Evolutionary conservation across 2,797 vertebrate species (phyloP).

Genomic region (Coilia nasus): DNA sequence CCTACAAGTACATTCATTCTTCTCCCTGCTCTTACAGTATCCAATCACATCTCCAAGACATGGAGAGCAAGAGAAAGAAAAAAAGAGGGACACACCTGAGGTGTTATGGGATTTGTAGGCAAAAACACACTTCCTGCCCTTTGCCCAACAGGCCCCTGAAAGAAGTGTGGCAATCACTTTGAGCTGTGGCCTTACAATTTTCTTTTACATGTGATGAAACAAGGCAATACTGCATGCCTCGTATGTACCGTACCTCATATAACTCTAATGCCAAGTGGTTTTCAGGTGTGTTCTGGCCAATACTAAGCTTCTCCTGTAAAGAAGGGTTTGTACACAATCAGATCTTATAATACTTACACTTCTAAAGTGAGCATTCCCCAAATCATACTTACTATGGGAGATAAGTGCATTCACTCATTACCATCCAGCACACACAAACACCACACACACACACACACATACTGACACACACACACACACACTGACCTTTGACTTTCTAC

Average conservation of each 20-base stretch:
- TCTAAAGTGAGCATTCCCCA: no score
- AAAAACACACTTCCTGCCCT: background rate
- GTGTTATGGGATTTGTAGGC: background rate
- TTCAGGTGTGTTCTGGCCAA: background rate
- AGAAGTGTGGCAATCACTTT: background rate
- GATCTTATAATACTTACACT: no score
- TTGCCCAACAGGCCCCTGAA: background rate
- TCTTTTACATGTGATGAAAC: background rate
- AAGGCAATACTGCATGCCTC: background rate
- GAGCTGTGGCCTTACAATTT: background rate
- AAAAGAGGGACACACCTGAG: no score
- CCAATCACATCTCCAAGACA: no score
- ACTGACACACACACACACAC: background rate
- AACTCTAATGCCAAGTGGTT: background rate
- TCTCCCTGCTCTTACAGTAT: no score
- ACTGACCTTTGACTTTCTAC: slow-evolving; percentile 39
- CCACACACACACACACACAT: background rate
- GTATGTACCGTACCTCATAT: background rate
- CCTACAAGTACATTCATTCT: no score
- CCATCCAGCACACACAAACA: background rate
- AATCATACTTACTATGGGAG: no score
- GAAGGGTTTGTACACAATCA: background rate
- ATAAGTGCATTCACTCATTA: no score
- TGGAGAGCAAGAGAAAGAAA: no score
- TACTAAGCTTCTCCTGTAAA: background rate